These are phyloP conservation scores for Antechinus stuartii DNA, from an alignment of 2,113 vertebrate genomes.

Conservation along the genomic window DNA sequence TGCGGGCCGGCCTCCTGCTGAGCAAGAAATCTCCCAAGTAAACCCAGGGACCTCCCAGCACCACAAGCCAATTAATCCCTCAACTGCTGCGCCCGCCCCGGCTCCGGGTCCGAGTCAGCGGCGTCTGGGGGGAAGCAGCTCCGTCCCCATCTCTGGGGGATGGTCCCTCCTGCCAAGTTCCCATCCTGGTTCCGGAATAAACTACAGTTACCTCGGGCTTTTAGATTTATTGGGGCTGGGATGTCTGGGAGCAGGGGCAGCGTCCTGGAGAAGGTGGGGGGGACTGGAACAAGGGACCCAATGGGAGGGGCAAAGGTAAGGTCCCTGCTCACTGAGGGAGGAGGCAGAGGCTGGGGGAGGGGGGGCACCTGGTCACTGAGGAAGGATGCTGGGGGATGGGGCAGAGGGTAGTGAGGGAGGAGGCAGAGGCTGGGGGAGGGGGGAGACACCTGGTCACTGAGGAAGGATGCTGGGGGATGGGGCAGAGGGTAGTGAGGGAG, in stretches of 20 bases:
- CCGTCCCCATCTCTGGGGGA: too few relatives aligned
- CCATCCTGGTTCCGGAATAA: not conserved
- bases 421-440: not conserved
- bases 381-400: too few relatives aligned
- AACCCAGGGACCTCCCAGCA: not conserved
- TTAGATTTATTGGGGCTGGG: not conserved
- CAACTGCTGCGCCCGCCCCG: not conserved
- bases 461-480: too few relatives aligned
- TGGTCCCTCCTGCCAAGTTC: not conserved
- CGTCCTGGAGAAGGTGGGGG: not conserved
- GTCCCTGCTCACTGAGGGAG: too few relatives aligned
- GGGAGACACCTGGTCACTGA: too few relatives aligned
- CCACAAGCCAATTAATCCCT: not conserved
- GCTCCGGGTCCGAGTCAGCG: not conserved
- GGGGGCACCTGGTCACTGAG: not conserved
- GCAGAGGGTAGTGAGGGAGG: not conserved
- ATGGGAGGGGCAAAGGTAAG: not conserved
- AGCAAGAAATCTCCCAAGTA: constrained; percentile 71
- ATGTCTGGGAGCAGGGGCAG: not conserved
- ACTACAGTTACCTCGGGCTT: not conserved
- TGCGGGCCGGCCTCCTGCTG: constrained; percentile 86
- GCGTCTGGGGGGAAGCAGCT: not conserved
- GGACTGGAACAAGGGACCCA: not conserved
- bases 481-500: not conserved
- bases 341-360: too few relatives aligned